Percentiles rank a stretch among this genome's conserved stretches.
phyloP scores from a whole-genome alignment of 2,113 vertebrate species.

The Tringa solitaria region DNA sequence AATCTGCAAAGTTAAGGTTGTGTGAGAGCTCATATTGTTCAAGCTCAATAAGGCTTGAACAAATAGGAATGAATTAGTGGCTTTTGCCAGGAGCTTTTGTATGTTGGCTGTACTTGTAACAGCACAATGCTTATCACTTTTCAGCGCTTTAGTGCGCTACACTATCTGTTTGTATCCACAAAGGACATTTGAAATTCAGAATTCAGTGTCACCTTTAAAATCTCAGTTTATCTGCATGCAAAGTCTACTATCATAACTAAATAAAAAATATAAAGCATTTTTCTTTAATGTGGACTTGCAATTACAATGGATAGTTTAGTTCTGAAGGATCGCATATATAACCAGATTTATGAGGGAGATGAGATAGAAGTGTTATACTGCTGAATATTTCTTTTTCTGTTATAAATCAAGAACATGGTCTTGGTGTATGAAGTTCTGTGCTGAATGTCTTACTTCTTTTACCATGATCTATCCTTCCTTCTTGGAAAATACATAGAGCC shows the following conservation, averaged over 20 bases:
- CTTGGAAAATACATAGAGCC: not conserved
- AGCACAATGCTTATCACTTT: not conserved
- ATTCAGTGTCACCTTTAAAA: constrained; percentile 10
- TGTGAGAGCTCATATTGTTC: not conserved
- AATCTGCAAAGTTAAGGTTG: not conserved
- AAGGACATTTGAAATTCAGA: not conserved
- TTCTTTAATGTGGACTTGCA: not conserved
- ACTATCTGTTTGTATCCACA: not conserved
- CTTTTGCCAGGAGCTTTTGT: not conserved
- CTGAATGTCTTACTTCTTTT: not conserved
- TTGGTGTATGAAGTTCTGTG: not conserved
- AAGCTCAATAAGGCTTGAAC: not conserved
- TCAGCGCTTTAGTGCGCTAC: not conserved
- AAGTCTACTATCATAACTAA: not conserved
- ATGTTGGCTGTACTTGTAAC: not conserved
- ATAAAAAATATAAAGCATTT: not conserved
- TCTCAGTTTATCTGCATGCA: not conserved
- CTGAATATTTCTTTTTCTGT: not conserved
- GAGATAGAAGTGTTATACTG: not conserved
- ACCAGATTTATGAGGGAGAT: not conserved
- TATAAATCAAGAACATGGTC: constrained; percentile 5
- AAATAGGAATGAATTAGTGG: not conserved
- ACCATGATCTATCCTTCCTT: not conserved
- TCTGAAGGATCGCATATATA: not conserved
- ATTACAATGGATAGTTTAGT: not conserved